Conservation (phyloP, 2,113 vertebrate species). For the Phaetusa simplex region DNA sequence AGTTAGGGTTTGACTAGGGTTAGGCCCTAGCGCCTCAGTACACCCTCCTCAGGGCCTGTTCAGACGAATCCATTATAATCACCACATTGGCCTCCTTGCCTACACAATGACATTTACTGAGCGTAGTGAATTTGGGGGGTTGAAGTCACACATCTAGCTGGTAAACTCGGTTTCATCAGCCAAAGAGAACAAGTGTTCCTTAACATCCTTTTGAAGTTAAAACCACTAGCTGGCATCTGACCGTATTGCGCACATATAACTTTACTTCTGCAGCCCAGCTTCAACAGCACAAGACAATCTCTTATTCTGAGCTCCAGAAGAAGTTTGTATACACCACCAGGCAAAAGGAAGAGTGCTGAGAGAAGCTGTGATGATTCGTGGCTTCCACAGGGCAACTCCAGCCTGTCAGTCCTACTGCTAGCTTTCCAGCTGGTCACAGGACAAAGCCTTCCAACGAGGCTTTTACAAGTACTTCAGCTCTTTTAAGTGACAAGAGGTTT, state of each 20-base stretch:
- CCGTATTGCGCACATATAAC: rapidly evolving
- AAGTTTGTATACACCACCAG: not conserved
- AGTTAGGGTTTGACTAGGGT: not conserved
- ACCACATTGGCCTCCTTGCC: not conserved
- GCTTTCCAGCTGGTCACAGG: not conserved
- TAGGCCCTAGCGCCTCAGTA: not conserved
- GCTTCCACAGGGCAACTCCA: not conserved
- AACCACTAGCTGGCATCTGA: not conserved
- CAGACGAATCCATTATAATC: not conserved
- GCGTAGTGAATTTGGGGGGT: not conserved
- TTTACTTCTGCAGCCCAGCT: not conserved
- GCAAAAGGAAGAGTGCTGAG: not conserved
- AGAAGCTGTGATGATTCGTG: not conserved
- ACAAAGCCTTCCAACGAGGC: not conserved
- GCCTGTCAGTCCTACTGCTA: not conserved
- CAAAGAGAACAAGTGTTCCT: not conserved
- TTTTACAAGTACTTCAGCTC: not conserved
- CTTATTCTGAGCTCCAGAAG: not conserved
- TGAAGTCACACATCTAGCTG: not conserved
- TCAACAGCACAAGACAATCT: not conserved
- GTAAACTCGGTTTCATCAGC: not conserved
- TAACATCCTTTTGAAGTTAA: not conserved
- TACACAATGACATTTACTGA: not conserved
- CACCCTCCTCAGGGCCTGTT: not conserved
- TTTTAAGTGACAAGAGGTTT: not conserved